These are phyloP conservation scores for Spinus olivaceus DNA, from an alignment of 2,797 vertebrate species.

Conservation along the genomic window DNA sequence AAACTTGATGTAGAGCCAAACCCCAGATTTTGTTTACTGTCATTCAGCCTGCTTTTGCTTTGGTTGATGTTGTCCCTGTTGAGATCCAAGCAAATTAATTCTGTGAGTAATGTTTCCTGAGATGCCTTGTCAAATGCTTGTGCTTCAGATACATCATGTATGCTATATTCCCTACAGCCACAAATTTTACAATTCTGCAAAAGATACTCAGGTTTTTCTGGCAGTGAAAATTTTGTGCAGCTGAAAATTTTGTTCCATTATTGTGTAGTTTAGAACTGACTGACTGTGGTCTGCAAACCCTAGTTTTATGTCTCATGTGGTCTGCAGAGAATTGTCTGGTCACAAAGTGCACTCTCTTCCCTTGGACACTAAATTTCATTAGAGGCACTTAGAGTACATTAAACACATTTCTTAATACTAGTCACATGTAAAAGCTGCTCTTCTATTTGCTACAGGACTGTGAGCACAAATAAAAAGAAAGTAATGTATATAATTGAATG, in stretches of 20 bases:
- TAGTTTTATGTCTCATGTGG: background rate
- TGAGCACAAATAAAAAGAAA: background rate
- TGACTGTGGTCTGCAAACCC: background rate
- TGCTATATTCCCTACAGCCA: background rate
- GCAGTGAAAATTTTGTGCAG: background rate
- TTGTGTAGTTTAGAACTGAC: background rate
- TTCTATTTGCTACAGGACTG: background rate
- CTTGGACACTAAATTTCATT: background rate
- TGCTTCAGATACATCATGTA: background rate
- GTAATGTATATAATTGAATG: background rate
- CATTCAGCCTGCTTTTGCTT: background rate
- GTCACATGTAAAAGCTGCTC: background rate
- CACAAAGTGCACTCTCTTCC: background rate
- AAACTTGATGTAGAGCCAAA: background rate
- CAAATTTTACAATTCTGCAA: background rate
- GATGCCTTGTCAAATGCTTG: background rate
- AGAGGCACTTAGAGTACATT: background rate
- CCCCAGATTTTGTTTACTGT: background rate
- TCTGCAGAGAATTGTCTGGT: background rate
- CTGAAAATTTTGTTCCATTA: background rate
- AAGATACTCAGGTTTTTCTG: background rate
- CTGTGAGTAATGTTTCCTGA: constrained; percentile 18
- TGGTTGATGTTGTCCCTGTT: background rate
- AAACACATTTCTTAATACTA: background rate
- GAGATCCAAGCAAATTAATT: background rate